A percentile compares a stretch with the other conserved stretches of the same genome.
phyloP scores from a whole-genome alignment of 2,888 invertebrate genomes.

The Zeuzera pyrina region DNA sequence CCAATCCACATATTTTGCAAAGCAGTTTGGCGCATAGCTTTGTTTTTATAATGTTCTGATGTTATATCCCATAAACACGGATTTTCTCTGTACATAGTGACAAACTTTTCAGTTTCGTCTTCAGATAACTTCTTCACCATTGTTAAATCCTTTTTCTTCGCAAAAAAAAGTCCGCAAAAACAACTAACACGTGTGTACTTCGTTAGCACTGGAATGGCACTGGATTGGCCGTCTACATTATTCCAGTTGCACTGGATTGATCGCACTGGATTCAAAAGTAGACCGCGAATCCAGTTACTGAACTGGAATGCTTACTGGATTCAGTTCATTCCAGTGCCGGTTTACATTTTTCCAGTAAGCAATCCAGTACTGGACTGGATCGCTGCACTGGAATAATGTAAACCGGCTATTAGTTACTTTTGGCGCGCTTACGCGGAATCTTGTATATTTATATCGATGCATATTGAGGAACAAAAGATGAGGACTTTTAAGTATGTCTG shows the following conservation, averaged over 20 bases:
- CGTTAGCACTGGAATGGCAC: too few species aligned
- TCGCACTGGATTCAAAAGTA: conserved; percentile 13
- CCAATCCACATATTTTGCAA: conserved; percentile 13
- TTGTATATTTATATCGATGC: too few species aligned
- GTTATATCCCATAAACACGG: conserved; percentile 16
- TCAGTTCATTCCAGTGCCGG: conserved; percentile 1
- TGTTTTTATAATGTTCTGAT: conserved; percentile 19
- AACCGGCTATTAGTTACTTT: not conserved
- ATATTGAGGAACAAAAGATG: too few species aligned
- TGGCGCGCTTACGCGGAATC: too few species aligned
- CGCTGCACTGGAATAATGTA: conserved; percentile 1
- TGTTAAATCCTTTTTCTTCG: conserved; percentile 9
- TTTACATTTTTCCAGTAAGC: too few species aligned
- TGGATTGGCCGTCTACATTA: conserved; percentile 13
- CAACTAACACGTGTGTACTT: conserved; percentile 11
- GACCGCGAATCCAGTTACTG: conserved; percentile 14
- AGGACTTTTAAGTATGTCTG: conserved; percentile 3
- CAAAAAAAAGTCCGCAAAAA: conserved; percentile 11
- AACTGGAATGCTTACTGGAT: conserved; percentile 11
- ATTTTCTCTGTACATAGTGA: conserved; percentile 7
- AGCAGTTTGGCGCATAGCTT: too few species aligned
- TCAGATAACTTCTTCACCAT: conserved; percentile 5
- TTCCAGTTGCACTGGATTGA: conserved; percentile 10
- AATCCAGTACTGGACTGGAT: not conserved
- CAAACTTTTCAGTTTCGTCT: conserved; percentile 7